Evolutionary conservation across 2,113 vertebrate species (phyloP).

Genomic region (Burhinus oedicnemus): DNA sequence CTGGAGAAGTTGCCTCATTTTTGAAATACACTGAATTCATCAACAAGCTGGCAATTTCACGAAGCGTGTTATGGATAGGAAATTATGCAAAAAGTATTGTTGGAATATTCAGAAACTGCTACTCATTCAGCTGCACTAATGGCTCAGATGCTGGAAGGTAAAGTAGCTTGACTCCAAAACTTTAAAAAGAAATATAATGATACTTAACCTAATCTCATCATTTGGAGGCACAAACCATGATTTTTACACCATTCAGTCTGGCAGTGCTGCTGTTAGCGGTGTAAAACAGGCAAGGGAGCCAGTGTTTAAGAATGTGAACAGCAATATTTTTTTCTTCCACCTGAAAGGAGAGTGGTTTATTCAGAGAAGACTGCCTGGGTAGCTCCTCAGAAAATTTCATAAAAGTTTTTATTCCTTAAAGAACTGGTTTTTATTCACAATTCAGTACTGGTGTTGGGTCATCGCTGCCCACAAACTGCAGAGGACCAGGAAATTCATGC

Average conservation of each 20-base stretch:
- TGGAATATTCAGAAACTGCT: conserved; percentile 30
- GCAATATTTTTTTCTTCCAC: neutral
- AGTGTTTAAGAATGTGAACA: conserved; percentile 1
- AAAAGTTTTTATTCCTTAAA: neutral
- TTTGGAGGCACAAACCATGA: neutral
- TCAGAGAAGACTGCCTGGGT: neutral
- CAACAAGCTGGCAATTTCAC: neutral
- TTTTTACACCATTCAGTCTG: neutral
- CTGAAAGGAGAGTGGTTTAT: neutral
- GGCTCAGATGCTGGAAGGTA: neutral
- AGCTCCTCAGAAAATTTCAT: neutral
- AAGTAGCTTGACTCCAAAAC: conserved; percentile 10
- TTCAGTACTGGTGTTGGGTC: neutral
- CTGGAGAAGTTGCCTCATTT: conserved; percentile 8
- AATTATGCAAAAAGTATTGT: conserved; percentile 22
- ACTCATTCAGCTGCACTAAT: conserved; percentile 3
- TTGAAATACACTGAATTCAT: neutral
- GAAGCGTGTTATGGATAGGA: neutral
- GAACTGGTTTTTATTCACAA: neutral
- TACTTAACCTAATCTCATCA: neutral
- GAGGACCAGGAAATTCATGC: neutral
- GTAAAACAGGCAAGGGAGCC: neutral
- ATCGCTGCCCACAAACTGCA: neutral
- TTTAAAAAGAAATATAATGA: neutral
- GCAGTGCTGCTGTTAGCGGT: neutral